A percentile compares a stretch with the other conserved stretches of the same genome.
phyloP scores from a whole-genome alignment of 1,140 invertebrate genomes.

The Anthonomus grandis region DNA sequence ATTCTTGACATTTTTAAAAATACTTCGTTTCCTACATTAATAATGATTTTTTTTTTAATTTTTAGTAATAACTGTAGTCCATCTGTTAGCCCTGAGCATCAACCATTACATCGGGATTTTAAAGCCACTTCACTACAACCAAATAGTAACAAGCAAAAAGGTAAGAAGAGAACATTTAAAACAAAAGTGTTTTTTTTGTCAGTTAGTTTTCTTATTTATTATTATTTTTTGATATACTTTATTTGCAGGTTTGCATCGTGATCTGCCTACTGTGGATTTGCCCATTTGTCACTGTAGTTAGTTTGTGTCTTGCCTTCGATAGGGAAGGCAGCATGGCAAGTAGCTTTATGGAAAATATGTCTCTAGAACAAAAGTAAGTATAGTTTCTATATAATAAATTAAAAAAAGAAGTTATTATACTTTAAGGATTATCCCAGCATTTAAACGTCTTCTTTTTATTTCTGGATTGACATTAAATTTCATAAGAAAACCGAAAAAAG shows the following conservation, averaged over 20 bases:
- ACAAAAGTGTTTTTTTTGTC: too few relatives aligned
- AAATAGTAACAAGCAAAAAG: slow-evolving; percentile 53
- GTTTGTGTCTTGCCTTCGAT: slow-evolving; percentile 48
- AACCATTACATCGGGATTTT: slow-evolving; percentile 66
- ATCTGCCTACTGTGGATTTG: slow-evolving; percentile 56
- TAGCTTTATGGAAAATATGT: slow-evolving; percentile 5
- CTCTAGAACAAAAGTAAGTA: slow-evolving; percentile 4
- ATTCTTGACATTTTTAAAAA: too few relatives aligned
- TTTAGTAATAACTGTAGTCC: slow-evolving; percentile 58
- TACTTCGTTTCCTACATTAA: too few relatives aligned
- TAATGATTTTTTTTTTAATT: slow-evolving; percentile 1
- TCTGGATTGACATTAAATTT: too few relatives aligned
- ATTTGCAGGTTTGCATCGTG: slow-evolving; percentile 27
- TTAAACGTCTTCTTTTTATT: too few relatives aligned
- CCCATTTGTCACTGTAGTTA: slow-evolving; percentile 55
- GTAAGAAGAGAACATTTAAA: neutral
- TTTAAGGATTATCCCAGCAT: too few relatives aligned
- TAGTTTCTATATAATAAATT: slow-evolving; percentile 7
- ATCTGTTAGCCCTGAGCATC: slow-evolving; percentile 62
- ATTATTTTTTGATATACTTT: neutral
- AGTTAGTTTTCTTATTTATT: too few relatives aligned
- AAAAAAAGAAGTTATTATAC: too few relatives aligned
- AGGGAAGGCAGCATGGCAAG: slow-evolving; percentile 2
- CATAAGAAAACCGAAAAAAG: too few relatives aligned
- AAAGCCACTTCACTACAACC: slow-evolving; percentile 60